Evolutionary conservation across 2,888 invertebrate species (phyloP), one percentile per base, ranked within the genome.

Genomic region (Torymus auratus): DNA sequence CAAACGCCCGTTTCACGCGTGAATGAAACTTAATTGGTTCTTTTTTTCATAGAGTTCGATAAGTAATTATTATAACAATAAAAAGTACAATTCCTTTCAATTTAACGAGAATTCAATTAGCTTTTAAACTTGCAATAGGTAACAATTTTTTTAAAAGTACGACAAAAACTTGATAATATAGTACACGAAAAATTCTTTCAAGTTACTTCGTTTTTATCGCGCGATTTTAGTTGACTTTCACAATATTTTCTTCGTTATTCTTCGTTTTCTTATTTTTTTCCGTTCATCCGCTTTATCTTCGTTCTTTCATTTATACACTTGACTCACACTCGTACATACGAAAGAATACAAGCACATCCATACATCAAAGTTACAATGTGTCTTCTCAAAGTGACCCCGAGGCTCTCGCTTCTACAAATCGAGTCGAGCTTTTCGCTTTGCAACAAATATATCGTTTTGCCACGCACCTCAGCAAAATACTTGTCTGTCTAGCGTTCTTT

Each of bases 291-390:
- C 60, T 55, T 61, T 68, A 71, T 72, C 13, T 53, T 77, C 55
- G 13, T 56, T 73, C 61, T 56, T 75, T 69, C 60, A 74, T 60
- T 75, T 78, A 80, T 77, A 76, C 79, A 71, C 58, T 61, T 20
- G 50, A 56, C 72, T 62, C 71, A 69, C 78, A 78, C 64, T 79
- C 75, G 75, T 75, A 78, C 71, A 82, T 79, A 82, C 69, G 71
- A 70, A 79, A 76, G 41, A 73, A 77, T 61, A 69, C 65, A 79
- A 73, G 65, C 75, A 64, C 82, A 81, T 78, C 82, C 84, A 82
- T 80, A 83, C 79, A 83, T 65, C 83, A 68, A 82, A 81, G 78
- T 82, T 80, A 75, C 80, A 81, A 41, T 41, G 41, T 41, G 41
- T 41, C 65, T 65, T 78, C 62, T 65, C 60, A 82, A 79, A 76